These are phyloP conservation scores for Cylloceria caligata DNA, from an alignment of 2,888 invertebrate species.

Conservation along the genomic window DNA sequence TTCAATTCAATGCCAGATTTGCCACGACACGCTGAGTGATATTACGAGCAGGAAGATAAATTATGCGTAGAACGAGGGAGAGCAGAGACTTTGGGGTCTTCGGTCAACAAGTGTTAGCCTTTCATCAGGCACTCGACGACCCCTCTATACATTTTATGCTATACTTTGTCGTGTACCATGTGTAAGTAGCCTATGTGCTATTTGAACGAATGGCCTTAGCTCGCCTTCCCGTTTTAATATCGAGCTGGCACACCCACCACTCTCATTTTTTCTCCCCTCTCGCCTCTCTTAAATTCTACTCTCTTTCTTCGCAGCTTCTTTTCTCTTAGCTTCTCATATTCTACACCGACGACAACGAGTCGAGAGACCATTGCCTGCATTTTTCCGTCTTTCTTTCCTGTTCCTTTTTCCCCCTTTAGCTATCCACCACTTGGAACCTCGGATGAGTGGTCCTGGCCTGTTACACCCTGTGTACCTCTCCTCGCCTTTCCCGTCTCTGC, in stretches of 20 bases:
- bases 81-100: conserved; percentile 6
- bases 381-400: conserved; percentile 39
- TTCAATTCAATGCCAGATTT: conserved; percentile 21
- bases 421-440: conserved; percentile 27
- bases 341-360: conserved; percentile 6
- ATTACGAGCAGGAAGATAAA: conserved; percentile 12
- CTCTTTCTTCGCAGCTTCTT: conserved; percentile 21
- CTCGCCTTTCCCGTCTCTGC: neutral
- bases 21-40: conserved; percentile 5
- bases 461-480: neutral
- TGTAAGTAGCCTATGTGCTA: conserved; percentile 16
- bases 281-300: conserved; percentile 27
- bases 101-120: conserved; percentile 28
- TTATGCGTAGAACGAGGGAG: conserved; percentile 3
- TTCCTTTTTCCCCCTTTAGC: conserved; percentile 38
- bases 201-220: conserved; percentile 19
- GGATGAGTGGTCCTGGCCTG: conserved; percentile 35
- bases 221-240: conserved; percentile 38
- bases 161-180: neutral
- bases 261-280: neutral
- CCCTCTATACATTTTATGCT: conserved; percentile 10
- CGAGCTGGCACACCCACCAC: neutral
- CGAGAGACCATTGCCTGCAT: conserved; percentile 9
- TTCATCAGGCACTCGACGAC: conserved; percentile 31
- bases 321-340: conserved; percentile 34